A percentile compares a stretch with the other conserved stretches of the same genome.
Evolutionary conservation across 2,888 invertebrate species (phyloP).

Genomic region (Priocnemis perturbator): DNA sequence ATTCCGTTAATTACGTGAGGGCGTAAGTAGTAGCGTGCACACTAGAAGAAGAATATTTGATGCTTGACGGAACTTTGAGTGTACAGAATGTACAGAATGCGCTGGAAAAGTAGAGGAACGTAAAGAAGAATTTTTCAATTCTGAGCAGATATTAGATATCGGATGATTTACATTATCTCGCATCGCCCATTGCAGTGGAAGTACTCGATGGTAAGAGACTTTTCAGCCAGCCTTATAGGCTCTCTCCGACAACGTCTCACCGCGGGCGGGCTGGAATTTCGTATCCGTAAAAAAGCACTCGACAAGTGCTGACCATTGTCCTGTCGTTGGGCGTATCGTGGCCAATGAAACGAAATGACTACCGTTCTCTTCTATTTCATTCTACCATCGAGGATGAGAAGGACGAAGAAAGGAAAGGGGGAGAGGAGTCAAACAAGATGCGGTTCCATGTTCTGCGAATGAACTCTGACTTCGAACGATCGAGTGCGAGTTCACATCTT

Average conservation of each 20-base stretch:
- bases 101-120: no score
- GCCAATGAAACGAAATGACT: slow-evolving; percentile 51
- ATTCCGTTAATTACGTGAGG: slow-evolving; percentile 1
- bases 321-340: slow-evolving; percentile 37
- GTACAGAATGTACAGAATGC: not conserved
- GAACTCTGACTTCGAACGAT: slow-evolving; percentile 47
- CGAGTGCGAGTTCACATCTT: slow-evolving; percentile 39
- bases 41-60: no score
- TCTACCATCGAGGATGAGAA: slow-evolving; percentile 7
- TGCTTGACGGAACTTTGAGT: no score
- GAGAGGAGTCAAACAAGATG: slow-evolving; percentile 30
- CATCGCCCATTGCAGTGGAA: not conserved
- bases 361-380: slow-evolving; percentile 51
- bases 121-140: not conserved
- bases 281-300: slow-evolving; percentile 39
- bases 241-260: slow-evolving; percentile 16
- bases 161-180: not conserved
- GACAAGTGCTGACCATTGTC: slow-evolving; percentile 52
- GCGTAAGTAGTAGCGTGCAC: not conserved
- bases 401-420: slow-evolving; percentile 11
- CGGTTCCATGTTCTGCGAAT: slow-evolving; percentile 27
- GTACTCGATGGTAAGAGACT: not conserved
- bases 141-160: no score
- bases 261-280: slow-evolving; percentile 43
- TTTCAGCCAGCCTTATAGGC: no score